A percentile compares a stretch with the other conserved stretches of the same genome.
These are phyloP conservation scores for Budorcas taxicolor DNA, from an alignment of 2,113 vertebrate genomes.

Conservation along the genomic window DNA sequence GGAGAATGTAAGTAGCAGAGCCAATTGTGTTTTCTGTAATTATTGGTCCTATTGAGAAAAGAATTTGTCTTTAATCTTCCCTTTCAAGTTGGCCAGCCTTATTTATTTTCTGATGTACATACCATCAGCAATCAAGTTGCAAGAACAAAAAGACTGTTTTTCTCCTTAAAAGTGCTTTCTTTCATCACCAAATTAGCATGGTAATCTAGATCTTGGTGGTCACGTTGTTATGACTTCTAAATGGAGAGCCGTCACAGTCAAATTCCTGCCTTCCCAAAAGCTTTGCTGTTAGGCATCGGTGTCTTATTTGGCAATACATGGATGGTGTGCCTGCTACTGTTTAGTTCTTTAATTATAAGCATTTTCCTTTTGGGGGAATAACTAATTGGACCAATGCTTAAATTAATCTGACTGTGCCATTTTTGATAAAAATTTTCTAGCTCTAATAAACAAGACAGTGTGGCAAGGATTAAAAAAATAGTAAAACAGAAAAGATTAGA, in stretches of 20 bases:
- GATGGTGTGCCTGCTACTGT: constrained; percentile 53
- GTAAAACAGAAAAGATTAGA: not conserved
- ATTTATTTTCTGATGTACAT: constrained; percentile 63
- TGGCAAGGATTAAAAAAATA: not conserved
- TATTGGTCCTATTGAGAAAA: constrained; percentile 63
- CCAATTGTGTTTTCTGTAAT: constrained; percentile 52
- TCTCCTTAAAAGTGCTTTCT: constrained; percentile 67
- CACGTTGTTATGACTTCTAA: constrained; percentile 48
- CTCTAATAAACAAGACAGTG: not conserved
- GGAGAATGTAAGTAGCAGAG: constrained; percentile 58
- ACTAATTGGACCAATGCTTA: constrained; percentile 53
- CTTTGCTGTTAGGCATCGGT: constrained; percentile 33
- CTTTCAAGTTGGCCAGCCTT: constrained; percentile 54
- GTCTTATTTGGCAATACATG: constrained; percentile 54
- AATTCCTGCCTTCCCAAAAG: constrained; percentile 17
- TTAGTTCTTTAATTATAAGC: constrained; percentile 46
- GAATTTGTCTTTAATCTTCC: constrained; percentile 53
- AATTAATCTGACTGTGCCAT: constrained; percentile 25
- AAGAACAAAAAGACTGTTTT: constrained; percentile 67
- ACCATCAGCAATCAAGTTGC: constrained; percentile 59
- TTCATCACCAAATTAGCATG: constrained; percentile 60
- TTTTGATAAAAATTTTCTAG: constrained; percentile 37
- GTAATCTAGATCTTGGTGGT: constrained; percentile 34
- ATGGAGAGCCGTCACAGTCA: constrained; percentile 35
- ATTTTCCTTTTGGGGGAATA: constrained; percentile 62